A percentile compares a stretch with the other conserved stretches of the same genome.
phyloP scores from a whole-genome alignment of 1,140 invertebrate species.

The Homalodisca vitripennis region DNA sequence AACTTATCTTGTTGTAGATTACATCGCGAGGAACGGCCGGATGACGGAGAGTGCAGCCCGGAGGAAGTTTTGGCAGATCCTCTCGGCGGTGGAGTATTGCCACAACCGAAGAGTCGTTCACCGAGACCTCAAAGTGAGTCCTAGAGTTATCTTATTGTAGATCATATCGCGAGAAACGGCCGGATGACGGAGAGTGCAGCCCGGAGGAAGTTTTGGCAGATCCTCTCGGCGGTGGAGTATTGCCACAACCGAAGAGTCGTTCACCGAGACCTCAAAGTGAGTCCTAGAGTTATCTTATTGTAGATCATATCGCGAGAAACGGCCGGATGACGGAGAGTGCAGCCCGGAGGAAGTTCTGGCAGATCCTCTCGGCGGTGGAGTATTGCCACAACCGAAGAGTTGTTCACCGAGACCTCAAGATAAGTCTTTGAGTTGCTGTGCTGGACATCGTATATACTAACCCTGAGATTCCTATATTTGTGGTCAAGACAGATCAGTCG shows the following conservation, averaged over 20 bases:
- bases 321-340: slow-evolving; percentile 91
- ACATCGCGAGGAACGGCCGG: slow-evolving; percentile 86
- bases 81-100: slow-evolving; percentile 94
- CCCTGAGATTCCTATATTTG: no score
- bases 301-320: slow-evolving; percentile 88
- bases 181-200: slow-evolving; percentile 91
- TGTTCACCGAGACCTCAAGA: slow-evolving; percentile 94
- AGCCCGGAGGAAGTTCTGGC: slow-evolving; percentile 87
- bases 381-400: slow-evolving; percentile 92
- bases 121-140: slow-evolving; percentile 84
- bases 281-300: slow-evolving; percentile 36
- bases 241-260: slow-evolving; percentile 91
- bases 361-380: slow-evolving; percentile 93
- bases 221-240: slow-evolving; percentile 93
- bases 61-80: slow-evolving; percentile 89
- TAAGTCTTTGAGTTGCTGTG: slow-evolving; percentile 46
- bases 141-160: slow-evolving; percentile 51
- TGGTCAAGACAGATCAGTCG: no score
- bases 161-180: slow-evolving; percentile 90
- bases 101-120: slow-evolving; percentile 91
- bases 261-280: slow-evolving; percentile 90
- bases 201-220: slow-evolving; percentile 90
- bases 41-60: slow-evolving; percentile 93
- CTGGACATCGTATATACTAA: no score
- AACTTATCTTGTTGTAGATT: slow-evolving; percentile 61